Evolutionary conservation across 2,888 invertebrate species (phyloP), one percentile per base, ranked within the genome.

Genomic region (Polydrusus pterygomalis): DNA sequence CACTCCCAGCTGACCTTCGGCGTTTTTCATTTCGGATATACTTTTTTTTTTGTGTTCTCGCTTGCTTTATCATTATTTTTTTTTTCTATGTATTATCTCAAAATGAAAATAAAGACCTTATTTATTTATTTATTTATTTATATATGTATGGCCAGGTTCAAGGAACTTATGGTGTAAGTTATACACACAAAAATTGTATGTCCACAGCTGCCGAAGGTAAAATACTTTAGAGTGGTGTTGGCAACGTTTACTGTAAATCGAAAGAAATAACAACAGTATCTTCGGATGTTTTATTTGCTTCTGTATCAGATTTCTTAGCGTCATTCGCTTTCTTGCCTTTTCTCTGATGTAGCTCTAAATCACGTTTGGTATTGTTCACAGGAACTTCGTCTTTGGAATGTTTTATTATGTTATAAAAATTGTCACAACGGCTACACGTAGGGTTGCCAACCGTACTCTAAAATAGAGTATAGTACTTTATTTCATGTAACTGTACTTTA

Each of bases 101-200:
- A n/a, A n/a, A n/a, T n/a, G n/a, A n/a, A n/a, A n/a, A n/a, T n/a
- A n/a, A n/a, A n/a, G n/a, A n/a, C n/a, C n/a, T n/a, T n/a, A n/a
- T n/a, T n/a, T n/a, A n/a, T n/a, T n/a, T n/a, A n/a, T n/a, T n/a
- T n/a, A n/a, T n/a, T n/a, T n/a, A n/a, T n/a, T n/a, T n/a, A n/a
- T n/a, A n/a, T n/a, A n/a, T n/a, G n/a, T n/a, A n/a, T n/a, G n/a
- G n/a, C n/a, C n/a, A n/a, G n/a, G n/a, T n/a, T n/a, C n/a, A n/a
- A n/a, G n/a, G n/a, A n/a, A n/a, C n/a, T n/a, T n/a, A n/a, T n/a
- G n/a, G n/a, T n/a, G n/a, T n/a, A n/a, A n/a, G n/a, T n/a, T n/a
- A n/a, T n/a, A n/a, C 54, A 81, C 63, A 51, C 79, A 77, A 65
- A 80, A 78, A 74, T 80, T 81, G 67, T 80, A 81, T 47, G 79